Evolutionary conservation across 2,113 vertebrate species (phyloP).

Genomic region (Gallinago jamesoni): DNA sequence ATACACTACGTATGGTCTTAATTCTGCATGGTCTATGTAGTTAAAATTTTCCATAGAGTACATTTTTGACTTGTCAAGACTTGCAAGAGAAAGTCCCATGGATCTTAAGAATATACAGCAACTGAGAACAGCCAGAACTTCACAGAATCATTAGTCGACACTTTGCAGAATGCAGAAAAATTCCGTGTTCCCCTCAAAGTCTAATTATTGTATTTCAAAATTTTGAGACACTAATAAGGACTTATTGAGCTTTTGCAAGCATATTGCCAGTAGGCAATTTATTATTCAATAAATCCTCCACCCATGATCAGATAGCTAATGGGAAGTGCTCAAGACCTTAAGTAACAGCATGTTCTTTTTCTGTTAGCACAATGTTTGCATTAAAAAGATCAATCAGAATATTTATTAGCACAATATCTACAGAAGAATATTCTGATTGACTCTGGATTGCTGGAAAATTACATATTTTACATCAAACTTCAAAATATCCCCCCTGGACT

Average conservation of each 20-base stretch:
- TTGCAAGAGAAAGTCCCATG: not conserved
- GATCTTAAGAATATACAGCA: not conserved
- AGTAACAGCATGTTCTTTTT: not conserved
- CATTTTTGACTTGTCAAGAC: not conserved
- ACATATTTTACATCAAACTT: not conserved
- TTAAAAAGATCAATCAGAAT: slow-evolving; percentile 39
- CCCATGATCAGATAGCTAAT: not conserved
- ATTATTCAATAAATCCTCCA: slow-evolving; percentile 30
- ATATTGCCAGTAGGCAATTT: not conserved
- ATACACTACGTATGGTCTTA: not conserved
- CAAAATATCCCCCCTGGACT: not conserved
- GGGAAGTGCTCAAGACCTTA: not conserved
- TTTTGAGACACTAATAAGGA: slow-evolving; percentile 10
- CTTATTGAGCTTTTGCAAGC: not conserved
- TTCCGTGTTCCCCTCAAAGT: not conserved
- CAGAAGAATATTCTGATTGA: not conserved
- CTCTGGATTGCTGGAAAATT: not conserved
- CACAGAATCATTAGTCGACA: not conserved
- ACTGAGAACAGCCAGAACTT: not conserved
- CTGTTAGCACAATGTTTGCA: not conserved
- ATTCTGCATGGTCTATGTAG: not conserved
- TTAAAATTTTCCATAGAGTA: not conserved
- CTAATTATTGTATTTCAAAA: slow-evolving; percentile 7
- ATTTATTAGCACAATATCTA: slow-evolving; percentile 1
- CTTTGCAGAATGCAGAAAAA: not conserved